Evolutionary conservation across 2,797 vertebrate species (phyloP), one percentile per base, ranked within the genome.

Genomic region (Thalassophryne amazonica): DNA sequence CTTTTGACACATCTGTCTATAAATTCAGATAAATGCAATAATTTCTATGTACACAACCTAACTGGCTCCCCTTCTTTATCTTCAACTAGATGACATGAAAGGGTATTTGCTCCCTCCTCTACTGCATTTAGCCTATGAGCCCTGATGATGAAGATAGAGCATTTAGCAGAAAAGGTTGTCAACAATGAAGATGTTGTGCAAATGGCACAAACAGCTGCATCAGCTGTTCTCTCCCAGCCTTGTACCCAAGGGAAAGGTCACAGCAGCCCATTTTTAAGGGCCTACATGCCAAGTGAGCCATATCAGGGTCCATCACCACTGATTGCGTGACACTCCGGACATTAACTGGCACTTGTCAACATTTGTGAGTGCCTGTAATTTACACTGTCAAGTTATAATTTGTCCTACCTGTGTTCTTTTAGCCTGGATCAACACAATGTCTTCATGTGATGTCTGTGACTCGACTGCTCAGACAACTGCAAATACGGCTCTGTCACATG

Each of bases 201-300:
- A 83, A 86, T 76, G 62, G 65, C 66, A 39, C 63, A 83, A 86
- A 85, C 65, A 77, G 80, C 83, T 75, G 69, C 69, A 70, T 88
- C 84, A 84, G 83, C 84, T 68, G 57, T 84, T 86, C 66, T 72
- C 54, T 53, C 34, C 39, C 70, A 73, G 76, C 64, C 62, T 53
- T 14, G 34, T 74, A 76, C 81, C 84, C 84, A 53, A 72, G 68
- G 81, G 84, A 86, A 86, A 87, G 84, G 84, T 88, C 83, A 77
- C 37, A 51, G 34, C 30, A 60, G 62, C 68, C 79, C 73, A 69
- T 69, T 81, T 80, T 81, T 72, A 66, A 66, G 59, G 67, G 66
- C 69, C 63, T 75, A 55, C 47, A 60, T 78, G 76, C 63, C 49
- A 31, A 76, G 45, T 81, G 80, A 86, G 64, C 85, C 76, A 76